A percentile compares a stretch with the other conserved stretches of the same genome.
Evolutionary conservation across 2,113 vertebrate genomes (phyloP).

Genomic region (Trogon melanurus): DNA sequence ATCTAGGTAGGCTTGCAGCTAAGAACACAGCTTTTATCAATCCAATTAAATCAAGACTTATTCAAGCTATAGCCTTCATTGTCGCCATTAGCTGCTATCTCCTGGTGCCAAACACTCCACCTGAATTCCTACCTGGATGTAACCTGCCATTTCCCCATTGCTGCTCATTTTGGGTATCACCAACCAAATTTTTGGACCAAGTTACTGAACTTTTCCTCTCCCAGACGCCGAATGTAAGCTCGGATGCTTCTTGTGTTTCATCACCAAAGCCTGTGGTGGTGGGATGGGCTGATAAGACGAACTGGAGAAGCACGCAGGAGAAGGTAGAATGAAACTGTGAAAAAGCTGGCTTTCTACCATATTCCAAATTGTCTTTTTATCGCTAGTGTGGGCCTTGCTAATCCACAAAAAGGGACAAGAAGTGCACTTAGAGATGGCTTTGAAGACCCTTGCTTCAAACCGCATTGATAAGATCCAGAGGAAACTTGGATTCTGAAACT

Average conservation of each 20-base stretch:
- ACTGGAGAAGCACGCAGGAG: background rate
- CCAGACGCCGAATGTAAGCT: fast-evolving
- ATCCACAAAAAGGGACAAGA: background rate
- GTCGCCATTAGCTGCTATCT: background rate
- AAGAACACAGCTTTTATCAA: background rate
- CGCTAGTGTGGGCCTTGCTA: background rate
- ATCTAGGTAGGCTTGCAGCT: background rate
- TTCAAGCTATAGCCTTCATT: background rate
- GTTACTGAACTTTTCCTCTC: background rate
- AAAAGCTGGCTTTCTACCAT: background rate
- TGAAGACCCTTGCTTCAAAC: background rate
- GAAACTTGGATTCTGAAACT: constrained; percentile 16
- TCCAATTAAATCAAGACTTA: constrained; percentile 15
- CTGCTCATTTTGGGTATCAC: background rate
- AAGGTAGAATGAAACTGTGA: background rate
- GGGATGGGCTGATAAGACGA: background rate
- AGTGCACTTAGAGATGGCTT: background rate
- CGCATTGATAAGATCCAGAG: background rate
- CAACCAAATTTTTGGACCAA: background rate
- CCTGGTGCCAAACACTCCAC: background rate
- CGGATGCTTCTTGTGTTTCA: background rate
- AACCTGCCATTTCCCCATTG: background rate
- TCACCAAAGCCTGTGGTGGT: fast-evolving
- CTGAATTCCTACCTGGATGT: background rate
- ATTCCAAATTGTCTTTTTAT: background rate